phyloP scores from a whole-genome alignment of 2,797 vertebrate species.

The Harpagifer antarcticus region DNA sequence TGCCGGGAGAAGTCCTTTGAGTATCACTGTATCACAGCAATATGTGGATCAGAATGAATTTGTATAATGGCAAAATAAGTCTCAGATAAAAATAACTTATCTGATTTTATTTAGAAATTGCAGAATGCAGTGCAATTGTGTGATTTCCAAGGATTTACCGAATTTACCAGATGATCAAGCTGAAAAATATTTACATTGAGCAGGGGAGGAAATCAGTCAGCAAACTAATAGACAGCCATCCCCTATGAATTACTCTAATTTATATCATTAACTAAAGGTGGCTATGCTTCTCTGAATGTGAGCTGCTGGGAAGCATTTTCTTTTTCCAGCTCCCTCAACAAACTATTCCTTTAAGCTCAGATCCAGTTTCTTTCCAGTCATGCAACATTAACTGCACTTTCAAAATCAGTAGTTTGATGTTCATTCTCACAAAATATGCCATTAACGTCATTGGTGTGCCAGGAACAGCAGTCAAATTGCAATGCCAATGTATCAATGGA shows the following conservation, averaged over 20 bases:
- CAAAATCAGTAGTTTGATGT: conserved; percentile 83
- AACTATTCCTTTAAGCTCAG: conserved; percentile 81
- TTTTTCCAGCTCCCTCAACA: conserved; percentile 80
- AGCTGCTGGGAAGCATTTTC: conserved; percentile 81
- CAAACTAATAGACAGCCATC: conserved; percentile 72
- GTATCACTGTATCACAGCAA: conserved; percentile 38
- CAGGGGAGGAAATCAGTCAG: conserved; percentile 57
- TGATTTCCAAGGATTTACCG: conserved; percentile 53
- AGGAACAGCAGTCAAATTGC: conserved; percentile 74
- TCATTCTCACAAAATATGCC: conserved; percentile 82
- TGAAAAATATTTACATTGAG: conserved; percentile 75
- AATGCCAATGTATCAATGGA: conserved; percentile 76
- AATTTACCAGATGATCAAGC: conserved; percentile 40
- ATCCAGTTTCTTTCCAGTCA: conserved; percentile 83
- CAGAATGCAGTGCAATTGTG: conserved; percentile 19
- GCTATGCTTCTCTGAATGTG: conserved; percentile 73
- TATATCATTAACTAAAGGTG: conserved; percentile 77
- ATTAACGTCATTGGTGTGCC: conserved; percentile 78
- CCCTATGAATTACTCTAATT: conserved; percentile 75
- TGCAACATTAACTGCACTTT: conserved; percentile 84
- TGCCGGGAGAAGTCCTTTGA: not conserved
- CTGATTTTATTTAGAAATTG: conserved; percentile 18
- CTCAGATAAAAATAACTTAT: conserved; percentile 43
- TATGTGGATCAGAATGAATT: conserved; percentile 58
- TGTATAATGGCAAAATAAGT: conserved; percentile 41